Evolutionary conservation across 2,888 invertebrate genomes (phyloP).

Genomic region (Crepidodera aurea): DNA sequence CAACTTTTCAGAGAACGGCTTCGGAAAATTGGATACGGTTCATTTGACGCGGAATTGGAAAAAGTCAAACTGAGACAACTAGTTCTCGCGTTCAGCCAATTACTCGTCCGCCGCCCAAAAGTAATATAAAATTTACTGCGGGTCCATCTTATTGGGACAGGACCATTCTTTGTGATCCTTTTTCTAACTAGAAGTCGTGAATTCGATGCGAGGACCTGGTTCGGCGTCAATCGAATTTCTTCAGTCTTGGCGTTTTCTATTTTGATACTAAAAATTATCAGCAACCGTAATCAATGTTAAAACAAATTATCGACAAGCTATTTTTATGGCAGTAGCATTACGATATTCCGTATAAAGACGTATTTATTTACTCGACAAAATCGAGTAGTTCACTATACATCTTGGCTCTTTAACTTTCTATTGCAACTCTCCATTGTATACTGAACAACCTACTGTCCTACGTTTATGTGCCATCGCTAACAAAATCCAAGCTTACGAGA

Average conservation of each 20-base stretch:
- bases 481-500: no score
- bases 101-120: conserved; percentile 41
- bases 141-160: conserved; percentile 22
- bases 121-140: conserved; percentile 33
- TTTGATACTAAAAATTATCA: no score
- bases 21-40: conserved; percentile 53
- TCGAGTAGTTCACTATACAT: no score
- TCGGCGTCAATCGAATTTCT: conserved; percentile 5
- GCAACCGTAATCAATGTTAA: no score
- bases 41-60: conserved; percentile 55
- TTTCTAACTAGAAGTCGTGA: neutral
- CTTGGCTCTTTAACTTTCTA: no score
- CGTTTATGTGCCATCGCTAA: no score
- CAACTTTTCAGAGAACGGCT: conserved; percentile 43
- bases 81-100: conserved; percentile 48
- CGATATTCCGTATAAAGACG: no score
- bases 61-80: conserved; percentile 48
- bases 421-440: no score
- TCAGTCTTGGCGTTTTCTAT: neutral
- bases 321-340: no score
- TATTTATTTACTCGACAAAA: no score
- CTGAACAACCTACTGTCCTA: no score
- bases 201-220: conserved; percentile 13
- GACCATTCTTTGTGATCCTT: conserved; percentile 15
- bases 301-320: no score